Percentiles rank a stretch among this genome's conserved stretches.
These are phyloP conservation scores for Xanthorhoe designata DNA, from an alignment of 2,888 invertebrate genomes.

Conservation along the genomic window DNA sequence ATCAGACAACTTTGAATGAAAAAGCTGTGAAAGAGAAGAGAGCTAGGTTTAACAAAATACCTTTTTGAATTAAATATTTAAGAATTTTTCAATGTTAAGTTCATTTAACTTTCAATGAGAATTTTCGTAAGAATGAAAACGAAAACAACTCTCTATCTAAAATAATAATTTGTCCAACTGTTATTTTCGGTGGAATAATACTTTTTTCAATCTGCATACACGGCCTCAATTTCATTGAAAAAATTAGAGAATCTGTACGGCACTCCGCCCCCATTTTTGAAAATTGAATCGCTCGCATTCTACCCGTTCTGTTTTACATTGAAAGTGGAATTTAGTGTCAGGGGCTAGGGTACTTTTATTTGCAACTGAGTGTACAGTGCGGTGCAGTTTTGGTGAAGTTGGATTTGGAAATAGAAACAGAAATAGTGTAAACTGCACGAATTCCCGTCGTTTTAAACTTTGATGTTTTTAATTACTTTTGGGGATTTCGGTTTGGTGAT, in stretches of 20 bases:
- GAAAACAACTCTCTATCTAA: too few relatives aligned
- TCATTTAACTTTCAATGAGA: too few relatives aligned
- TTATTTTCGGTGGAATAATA: neutral
- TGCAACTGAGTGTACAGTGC: slow-evolving; percentile 12
- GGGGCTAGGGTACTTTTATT: slow-evolving; percentile 3
- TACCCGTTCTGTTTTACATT: slow-evolving; percentile 5
- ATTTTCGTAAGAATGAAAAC: too few relatives aligned
- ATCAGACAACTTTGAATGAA: too few relatives aligned
- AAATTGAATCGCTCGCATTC: slow-evolving; percentile 3
- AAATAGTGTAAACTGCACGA: slow-evolving; percentile 6
- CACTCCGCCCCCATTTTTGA: neutral
- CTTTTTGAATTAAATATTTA: too few relatives aligned
- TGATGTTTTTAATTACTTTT: slow-evolving; percentile 20
- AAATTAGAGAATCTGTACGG: neutral
- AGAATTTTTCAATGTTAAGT: too few relatives aligned
- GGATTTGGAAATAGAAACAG: slow-evolving; percentile 16
- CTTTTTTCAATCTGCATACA: neutral
- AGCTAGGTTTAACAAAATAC: too few relatives aligned
- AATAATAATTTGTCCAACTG: neutral
- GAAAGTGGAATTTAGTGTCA: slow-evolving; percentile 1
- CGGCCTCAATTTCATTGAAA: slow-evolving; percentile 1
- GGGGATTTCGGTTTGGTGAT: neutral
- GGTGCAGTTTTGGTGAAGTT: slow-evolving; percentile 27
- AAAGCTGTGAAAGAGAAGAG: too few relatives aligned
- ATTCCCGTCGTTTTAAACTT: slow-evolving; percentile 10